Evolutionary conservation across 1,140 invertebrate species (phyloP), one percentile per base, ranked within the genome.

Genomic region (Latrodectus geometricus): DNA sequence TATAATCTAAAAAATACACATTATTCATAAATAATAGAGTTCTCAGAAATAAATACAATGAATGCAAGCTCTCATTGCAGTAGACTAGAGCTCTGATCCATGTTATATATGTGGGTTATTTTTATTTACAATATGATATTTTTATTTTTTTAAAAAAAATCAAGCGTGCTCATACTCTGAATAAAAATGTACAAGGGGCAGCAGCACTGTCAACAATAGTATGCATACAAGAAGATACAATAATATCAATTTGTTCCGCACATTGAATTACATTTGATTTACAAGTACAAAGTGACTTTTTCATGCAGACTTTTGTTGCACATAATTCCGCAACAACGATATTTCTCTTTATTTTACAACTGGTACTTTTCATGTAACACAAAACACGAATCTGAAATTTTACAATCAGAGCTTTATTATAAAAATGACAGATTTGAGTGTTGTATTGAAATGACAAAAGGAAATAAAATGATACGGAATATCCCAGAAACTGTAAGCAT

Each of bases 281-380:
- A 61, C 77, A 86, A 78, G 75, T 86, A 86, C 83, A 86, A 77
- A 77, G 75, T 77, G 79, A 81, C 66, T 70, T 78, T 70, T 86
- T 77, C 76, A 56, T 86, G 69, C 75, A 77, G 20, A n/a, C 50
- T 35, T 35, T 83, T 49, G 75, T 86, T 78, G 83, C 76, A 73
- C 75, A 84, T n/a, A 78, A 23, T n/a, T 66, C 15, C 83, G 77
- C 83, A 86, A 86, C 83, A 70, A 68, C 66, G 66, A 14, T 61
- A 14, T 61, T 61, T 61, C 8, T 61, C 17, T 61, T 17, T 61
- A 61, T 61, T 61, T 61, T 61, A 61, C 54, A 61, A 61, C 35
- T 35, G 35, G 35, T 35, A 35, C 35, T 61, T 17, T 61, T 8
- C 17, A 17, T 2, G 54, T 17, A 61, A 61, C 11, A 61, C 54